Evolutionary conservation across 2,113 vertebrate species (phyloP).

Genomic region (Hemibates koningsi): DNA sequence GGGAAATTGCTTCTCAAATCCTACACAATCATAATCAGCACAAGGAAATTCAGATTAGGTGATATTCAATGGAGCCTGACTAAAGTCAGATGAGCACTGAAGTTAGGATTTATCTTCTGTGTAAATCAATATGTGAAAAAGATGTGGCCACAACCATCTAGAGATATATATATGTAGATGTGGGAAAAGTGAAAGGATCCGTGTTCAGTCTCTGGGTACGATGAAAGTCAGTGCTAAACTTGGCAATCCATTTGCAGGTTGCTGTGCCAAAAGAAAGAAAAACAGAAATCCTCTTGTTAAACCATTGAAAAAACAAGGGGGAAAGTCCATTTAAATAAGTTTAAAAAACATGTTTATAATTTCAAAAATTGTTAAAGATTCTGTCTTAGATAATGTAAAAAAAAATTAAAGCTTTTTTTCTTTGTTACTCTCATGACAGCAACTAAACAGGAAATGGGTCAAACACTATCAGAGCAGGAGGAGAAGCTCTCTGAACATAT

Average conservation of each 20-base stretch:
- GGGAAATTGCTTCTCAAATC: background rate
- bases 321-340: background rate
- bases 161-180: fast-evolving
- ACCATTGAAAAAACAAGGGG: background rate
- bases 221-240: background rate
- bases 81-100: background rate
- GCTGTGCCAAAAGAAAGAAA: background rate
- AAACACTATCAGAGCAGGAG: background rate
- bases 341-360: background rate
- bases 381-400: background rate
- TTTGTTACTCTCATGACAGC: background rate
- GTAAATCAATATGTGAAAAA: background rate
- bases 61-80: background rate
- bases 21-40: background rate
- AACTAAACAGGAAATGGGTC: background rate
- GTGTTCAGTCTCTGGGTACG: background rate
- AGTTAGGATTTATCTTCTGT: background rate
- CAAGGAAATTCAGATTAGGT: background rate
- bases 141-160: background rate
- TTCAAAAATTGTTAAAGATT: background rate
- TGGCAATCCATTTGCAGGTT: background rate
- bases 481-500: fast-evolving
- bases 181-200: background rate
- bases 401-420: background rate
- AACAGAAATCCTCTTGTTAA: background rate